Conservation (phyloP, 2,888 invertebrate species). For the Dysmachus trigonus region DNA sequence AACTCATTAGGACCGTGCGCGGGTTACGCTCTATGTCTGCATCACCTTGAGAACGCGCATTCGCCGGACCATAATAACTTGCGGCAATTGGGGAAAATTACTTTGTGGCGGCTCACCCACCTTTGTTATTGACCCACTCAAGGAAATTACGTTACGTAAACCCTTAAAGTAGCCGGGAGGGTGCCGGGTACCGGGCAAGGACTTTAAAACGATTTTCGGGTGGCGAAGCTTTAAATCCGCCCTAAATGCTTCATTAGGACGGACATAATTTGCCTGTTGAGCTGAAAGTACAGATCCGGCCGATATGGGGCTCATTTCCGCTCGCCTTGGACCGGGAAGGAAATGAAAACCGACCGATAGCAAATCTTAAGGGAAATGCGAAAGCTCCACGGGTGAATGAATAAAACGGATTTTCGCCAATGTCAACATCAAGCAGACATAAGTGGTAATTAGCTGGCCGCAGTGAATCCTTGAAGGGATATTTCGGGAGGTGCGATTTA, state of each 20-base stretch:
- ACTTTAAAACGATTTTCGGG: not conserved
- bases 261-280: conserved; percentile 26
- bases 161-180: not conserved
- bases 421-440: conserved; percentile 5
- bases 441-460: conserved; percentile 8
- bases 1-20: not conserved
- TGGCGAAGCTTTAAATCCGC: not conserved
- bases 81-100: not conserved
- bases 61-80: not conserved
- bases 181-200: not conserved
- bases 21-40: not conserved
- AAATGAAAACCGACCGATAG: conserved; percentile 19
- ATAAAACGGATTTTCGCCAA: not conserved
- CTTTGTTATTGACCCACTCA: not conserved
- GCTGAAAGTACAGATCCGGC: not conserved
- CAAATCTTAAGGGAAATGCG: not conserved
- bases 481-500: conserved; percentile 8
- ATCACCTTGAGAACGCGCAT: not conserved
- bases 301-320: conserved; percentile 6
- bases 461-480: not conserved
- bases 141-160: not conserved
- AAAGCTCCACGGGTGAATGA: not conserved
- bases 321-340: not conserved
- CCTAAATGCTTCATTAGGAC: not conserved
- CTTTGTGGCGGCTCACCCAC: not conserved